Conservation (phyloP, 1,140 invertebrate species). For the Drosophila lacertosa region DNA sequence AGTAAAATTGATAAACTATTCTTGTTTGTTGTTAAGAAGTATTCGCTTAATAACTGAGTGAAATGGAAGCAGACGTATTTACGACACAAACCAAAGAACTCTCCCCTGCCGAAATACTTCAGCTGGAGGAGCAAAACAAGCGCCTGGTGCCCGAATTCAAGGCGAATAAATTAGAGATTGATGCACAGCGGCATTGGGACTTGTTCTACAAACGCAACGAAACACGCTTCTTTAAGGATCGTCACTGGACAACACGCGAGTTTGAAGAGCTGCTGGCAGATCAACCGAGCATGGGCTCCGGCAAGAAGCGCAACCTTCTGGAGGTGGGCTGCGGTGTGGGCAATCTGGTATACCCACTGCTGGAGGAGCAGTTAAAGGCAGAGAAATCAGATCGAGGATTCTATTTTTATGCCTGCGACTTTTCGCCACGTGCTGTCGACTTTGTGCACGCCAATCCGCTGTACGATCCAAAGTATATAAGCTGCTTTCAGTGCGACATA, state of each 20-base stretch:
- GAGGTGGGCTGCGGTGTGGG: slow-evolving; percentile 99
- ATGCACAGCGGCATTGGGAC: slow-evolving; percentile 98
- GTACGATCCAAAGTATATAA: slow-evolving; percentile 85
- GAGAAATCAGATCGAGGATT: slow-evolving; percentile 85
- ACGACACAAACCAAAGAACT: slow-evolving; percentile 79
- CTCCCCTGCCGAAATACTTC: slow-evolving; percentile 86
- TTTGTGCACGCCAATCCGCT: slow-evolving; percentile 90
- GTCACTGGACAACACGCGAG: slow-evolving; percentile 98
- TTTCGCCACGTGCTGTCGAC: slow-evolving; percentile 95
- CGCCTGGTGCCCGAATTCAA: slow-evolving; percentile 91
- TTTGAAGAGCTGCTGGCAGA: slow-evolving; percentile 93
- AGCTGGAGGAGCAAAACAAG: slow-evolving; percentile 88
- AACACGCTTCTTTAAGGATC: slow-evolving; percentile 96
- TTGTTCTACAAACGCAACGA: slow-evolving; percentile 98
- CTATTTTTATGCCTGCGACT: slow-evolving; percentile 95
- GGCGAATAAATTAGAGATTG: slow-evolving; percentile 91
- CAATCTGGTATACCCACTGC: slow-evolving; percentile 96
- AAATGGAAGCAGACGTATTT: slow-evolving; percentile 53
- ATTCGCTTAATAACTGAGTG: background rate
- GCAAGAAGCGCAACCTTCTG: slow-evolving; percentile 85
- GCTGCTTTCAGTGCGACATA: slow-evolving; percentile 91
- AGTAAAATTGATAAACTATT: background rate
- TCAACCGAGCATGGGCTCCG: background rate
- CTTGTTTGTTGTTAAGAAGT: background rate
- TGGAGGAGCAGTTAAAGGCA: slow-evolving; percentile 89